These are phyloP conservation scores for Leptobrachium ailaonicum DNA, from an alignment of 2,113 vertebrate genomes.

Conservation along the genomic window DNA sequence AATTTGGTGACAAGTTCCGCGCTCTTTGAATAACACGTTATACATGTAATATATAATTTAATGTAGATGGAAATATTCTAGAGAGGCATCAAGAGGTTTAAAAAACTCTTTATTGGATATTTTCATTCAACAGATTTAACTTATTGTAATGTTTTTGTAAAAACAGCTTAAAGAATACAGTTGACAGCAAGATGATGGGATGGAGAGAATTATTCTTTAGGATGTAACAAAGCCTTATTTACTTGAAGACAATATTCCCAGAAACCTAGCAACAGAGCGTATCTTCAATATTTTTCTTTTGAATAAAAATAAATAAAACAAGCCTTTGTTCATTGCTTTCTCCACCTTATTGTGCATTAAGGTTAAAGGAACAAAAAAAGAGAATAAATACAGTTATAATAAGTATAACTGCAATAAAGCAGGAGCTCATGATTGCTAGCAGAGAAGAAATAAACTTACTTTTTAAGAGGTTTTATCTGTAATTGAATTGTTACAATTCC, in stretches of 20 bases:
- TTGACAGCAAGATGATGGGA: conserved; percentile 37
- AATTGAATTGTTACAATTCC: too few species aligned
- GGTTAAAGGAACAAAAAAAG: conserved; percentile 24
- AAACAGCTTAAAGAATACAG: conserved; percentile 9
- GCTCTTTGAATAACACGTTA: too few species aligned
- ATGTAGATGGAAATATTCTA: neutral
- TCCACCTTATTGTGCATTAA: conserved; percentile 29
- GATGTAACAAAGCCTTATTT: conserved; percentile 21
- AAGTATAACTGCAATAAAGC: too few species aligned
- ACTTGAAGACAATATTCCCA: conserved; percentile 28
- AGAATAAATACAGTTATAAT: neutral
- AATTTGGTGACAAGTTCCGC: too few species aligned
- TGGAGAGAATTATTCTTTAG: conserved; percentile 28
- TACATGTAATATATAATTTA: neutral
- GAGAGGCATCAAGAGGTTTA: neutral
- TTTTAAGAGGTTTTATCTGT: too few species aligned
- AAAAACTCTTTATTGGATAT: conserved; percentile 5
- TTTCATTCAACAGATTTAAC: neutral
- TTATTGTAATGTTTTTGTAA: conserved; percentile 6
- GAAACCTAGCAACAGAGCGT: conserved; percentile 35
- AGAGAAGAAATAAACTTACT: too few species aligned
- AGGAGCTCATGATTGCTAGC: too few species aligned
- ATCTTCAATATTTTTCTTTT: conserved; percentile 6
- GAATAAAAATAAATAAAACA: conserved; percentile 1
- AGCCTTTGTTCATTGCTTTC: conserved; percentile 1